Conservation (phyloP, 2,888 invertebrate genomes). For the Bedellia somnulentella region DNA sequence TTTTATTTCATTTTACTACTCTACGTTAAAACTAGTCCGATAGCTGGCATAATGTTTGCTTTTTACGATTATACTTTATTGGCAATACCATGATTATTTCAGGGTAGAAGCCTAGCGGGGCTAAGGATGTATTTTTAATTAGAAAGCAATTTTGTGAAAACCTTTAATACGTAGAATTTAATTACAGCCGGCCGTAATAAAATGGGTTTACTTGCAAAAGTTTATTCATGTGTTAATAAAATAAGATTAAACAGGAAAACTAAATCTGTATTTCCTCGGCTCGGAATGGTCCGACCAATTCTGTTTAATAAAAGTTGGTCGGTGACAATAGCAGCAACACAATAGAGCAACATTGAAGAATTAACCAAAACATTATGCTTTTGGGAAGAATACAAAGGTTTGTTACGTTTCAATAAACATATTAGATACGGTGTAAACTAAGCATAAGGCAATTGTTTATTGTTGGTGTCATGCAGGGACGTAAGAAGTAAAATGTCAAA, state of each 20-base stretch:
- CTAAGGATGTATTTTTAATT: too few species aligned
- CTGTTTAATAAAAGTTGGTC: too few species aligned
- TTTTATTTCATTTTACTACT: conserved; percentile 33
- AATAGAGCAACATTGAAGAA: conserved; percentile 3
- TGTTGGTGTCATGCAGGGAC: conserved; percentile 28
- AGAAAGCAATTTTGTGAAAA: too few species aligned
- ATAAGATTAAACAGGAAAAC: too few species aligned
- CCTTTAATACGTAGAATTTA: too few species aligned
- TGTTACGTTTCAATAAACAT: conserved; percentile 10
- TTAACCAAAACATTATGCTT: conserved; percentile 7
- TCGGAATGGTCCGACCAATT: too few species aligned
- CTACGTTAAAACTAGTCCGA: conserved; percentile 15
- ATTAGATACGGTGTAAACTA: conserved; percentile 31
- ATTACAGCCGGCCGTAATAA: too few species aligned
- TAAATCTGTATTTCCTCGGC: too few species aligned
- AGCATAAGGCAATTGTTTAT: conserved; percentile 13
- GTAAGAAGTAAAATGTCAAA: conserved; percentile 16
- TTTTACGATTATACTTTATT: conserved; percentile 7
- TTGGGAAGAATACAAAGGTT: conserved; percentile 13
- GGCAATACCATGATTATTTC: conserved; percentile 11
- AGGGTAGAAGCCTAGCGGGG: too few species aligned
- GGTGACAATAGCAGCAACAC: conserved; percentile 1
- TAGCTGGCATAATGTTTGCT: conserved; percentile 15
- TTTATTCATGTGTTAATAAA: too few species aligned
- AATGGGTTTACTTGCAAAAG: too few species aligned